Evolutionary conservation across 2,797 vertebrate genomes (phyloP).

Genomic region (Rhynchotus rufescens): DNA sequence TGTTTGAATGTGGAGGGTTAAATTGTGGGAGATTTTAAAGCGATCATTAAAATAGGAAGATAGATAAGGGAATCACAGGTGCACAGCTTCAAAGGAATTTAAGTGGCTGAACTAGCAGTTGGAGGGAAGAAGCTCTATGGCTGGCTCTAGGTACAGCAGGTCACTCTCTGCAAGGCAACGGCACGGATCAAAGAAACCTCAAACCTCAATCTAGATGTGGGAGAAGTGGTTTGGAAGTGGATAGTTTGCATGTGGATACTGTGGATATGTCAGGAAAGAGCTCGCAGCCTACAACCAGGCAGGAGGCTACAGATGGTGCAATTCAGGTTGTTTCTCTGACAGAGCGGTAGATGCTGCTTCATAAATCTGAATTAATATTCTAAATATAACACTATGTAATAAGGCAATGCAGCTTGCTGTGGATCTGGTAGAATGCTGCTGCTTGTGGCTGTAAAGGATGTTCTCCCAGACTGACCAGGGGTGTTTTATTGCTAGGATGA

Average conservation of each 20-base stretch:
- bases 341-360: neutral
- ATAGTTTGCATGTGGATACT: neutral
- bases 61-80: neutral
- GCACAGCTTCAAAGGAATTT: neutral
- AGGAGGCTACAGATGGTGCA: neutral
- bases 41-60: neutral
- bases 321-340: neutral
- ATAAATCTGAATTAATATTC: neutral
- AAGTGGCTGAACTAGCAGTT: neutral
- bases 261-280: neutral
- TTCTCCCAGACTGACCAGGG: neutral
- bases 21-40: neutral
- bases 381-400: neutral
- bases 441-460: accelerated
- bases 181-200: neutral
- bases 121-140: neutral
- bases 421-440: neutral
- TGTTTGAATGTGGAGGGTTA: neutral
- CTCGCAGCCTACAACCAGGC: neutral
- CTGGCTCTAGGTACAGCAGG: neutral
- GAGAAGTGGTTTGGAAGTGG: neutral
- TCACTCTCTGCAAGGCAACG: neutral
- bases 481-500: slow-evolving; percentile 85
- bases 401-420: neutral
- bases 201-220: neutral